A percentile compares a stretch with the other conserved stretches of the same genome.
These are phyloP conservation scores for Allygus modestus DNA, from an alignment of 2,888 invertebrate genomes.

Conservation along the genomic window DNA sequence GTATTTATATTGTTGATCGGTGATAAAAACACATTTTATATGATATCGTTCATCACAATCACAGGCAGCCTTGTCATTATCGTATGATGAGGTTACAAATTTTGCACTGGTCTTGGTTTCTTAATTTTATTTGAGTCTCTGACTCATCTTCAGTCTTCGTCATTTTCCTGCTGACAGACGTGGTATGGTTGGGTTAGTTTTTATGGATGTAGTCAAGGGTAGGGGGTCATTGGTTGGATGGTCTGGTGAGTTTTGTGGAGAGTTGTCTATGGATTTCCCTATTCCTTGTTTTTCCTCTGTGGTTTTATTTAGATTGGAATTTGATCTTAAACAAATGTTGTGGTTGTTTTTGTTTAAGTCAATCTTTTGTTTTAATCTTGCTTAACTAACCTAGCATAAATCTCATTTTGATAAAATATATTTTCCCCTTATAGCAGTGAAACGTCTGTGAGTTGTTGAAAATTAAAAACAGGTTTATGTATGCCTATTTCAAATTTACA, in stretches of 20 bases:
- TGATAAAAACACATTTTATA: not conserved
- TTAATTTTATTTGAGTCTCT: not conserved
- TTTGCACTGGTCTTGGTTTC: not conserved
- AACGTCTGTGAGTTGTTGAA: too few relatives aligned
- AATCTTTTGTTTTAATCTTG: too few relatives aligned
- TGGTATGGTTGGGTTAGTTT: not conserved
- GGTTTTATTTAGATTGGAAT: too few relatives aligned
- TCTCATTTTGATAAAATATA: too few relatives aligned
- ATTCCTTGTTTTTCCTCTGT: too few relatives aligned
- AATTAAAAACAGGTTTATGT: too few relatives aligned
- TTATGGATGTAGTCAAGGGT: not conserved
- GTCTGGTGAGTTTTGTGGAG: not conserved
- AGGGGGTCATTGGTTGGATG: not conserved
- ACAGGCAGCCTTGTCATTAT: not conserved
- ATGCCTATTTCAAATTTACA: too few relatives aligned
- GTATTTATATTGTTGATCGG: not conserved
- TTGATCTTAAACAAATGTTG: too few relatives aligned
- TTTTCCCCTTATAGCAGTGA: too few relatives aligned
- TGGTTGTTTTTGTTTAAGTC: too few relatives aligned
- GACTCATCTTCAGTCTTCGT: not conserved
- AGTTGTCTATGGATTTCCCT: not conserved
- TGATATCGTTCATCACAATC: not conserved
- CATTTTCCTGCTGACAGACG: not conserved
- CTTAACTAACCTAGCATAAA: too few relatives aligned
- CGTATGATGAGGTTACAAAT: not conserved